Percentiles rank a stretch among this genome's conserved stretches.
Evolutionary conservation across 2,888 invertebrate species (phyloP).

Genomic region (Koerneria pararmatus): DNA sequence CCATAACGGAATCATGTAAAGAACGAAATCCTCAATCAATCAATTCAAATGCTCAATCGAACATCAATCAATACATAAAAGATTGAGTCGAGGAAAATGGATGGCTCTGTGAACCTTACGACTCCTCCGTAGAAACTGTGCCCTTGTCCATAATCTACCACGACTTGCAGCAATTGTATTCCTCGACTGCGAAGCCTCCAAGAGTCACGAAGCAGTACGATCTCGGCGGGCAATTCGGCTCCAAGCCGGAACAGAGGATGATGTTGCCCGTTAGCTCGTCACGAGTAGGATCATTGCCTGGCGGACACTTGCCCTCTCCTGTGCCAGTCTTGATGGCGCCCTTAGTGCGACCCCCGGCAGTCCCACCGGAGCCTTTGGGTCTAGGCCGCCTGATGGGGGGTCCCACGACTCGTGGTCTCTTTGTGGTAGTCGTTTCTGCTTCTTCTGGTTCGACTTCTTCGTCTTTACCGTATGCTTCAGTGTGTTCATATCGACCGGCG

Average conservation of each 20-base stretch:
- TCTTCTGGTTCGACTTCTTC: conserved; percentile 10
- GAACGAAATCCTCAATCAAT: no score
- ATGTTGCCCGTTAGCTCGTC: conserved; percentile 42
- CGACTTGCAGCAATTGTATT: conserved; percentile 58
- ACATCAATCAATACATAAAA: no score
- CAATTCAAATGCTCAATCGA: no score
- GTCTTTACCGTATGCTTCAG: conserved; percentile 21
- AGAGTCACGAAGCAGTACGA: conserved; percentile 58
- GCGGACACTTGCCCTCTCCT: conserved; percentile 53
- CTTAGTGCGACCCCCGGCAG: conserved; percentile 25
- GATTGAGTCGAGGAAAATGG: no score
- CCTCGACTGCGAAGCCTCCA: conserved; percentile 54
- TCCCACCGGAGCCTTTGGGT: conserved; percentile 28
- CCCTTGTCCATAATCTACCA: conserved; percentile 30
- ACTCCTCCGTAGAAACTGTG: no score
- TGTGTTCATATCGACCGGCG: conserved; percentile 12
- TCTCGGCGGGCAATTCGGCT: conserved; percentile 57
- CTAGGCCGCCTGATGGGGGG: conserved; percentile 52
- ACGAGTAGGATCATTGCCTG: conserved; percentile 49
- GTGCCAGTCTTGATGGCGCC: conserved; percentile 32
- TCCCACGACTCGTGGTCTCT: conserved; percentile 47
- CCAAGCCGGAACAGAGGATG: conserved; percentile 52
- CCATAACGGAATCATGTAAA: no score
- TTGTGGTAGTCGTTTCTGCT: conserved; percentile 24
- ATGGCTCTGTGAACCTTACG: no score